Percentiles rank a stretch among this genome's conserved stretches.
Conservation (phyloP, 2,888 invertebrate genomes). For the Alloscopus bannaensis region DNA sequence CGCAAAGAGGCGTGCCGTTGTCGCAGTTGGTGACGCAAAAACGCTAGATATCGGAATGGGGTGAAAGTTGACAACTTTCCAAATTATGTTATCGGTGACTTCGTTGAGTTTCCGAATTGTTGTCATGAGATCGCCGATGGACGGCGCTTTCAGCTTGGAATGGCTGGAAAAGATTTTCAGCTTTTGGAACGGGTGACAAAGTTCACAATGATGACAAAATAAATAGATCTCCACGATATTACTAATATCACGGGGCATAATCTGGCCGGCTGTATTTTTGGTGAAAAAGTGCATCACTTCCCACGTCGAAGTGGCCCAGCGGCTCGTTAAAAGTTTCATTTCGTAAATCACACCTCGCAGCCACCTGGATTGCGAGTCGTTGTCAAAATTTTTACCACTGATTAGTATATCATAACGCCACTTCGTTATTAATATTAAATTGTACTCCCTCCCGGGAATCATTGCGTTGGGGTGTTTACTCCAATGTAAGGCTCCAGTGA, state of each 20-base stretch:
- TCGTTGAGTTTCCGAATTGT: too few relatives aligned
- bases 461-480: neutral
- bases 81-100: neutral
- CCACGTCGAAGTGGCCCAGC: neutral
- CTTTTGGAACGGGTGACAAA: neutral
- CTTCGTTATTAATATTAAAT: neutral
- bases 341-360: neutral
- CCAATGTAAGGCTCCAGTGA: neutral
- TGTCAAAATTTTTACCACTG: neutral
- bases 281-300: neutral
- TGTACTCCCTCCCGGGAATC: neutral
- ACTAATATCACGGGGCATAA: neutral
- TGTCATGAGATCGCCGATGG: too few relatives aligned
- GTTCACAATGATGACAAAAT: neutral
- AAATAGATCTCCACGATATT: neutral
- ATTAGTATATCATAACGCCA: neutral
- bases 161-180: neutral
- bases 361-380: neutral
- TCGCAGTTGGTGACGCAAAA: neutral
- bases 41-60: too few relatives aligned
- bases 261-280: neutral
- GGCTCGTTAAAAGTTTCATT: neutral
- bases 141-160: too few relatives aligned
- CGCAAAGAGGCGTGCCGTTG: neutral
- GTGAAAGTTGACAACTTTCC: neutral